Evolutionary conservation across 2,113 vertebrate genomes (phyloP), one percentile per base, ranked within the genome.

Genomic region (Dipodomys merriami): DNA sequence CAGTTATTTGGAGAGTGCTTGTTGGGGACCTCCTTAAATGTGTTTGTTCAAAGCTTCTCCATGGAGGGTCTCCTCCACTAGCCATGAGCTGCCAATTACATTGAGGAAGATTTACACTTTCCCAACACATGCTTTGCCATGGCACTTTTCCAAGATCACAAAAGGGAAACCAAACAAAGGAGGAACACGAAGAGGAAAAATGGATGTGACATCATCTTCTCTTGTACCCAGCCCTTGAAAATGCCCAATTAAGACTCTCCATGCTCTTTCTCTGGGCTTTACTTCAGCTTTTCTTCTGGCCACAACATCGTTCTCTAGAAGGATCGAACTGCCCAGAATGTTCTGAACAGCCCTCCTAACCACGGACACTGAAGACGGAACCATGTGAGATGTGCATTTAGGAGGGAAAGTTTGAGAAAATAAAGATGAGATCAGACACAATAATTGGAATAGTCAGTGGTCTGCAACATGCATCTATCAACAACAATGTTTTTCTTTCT

Each of bases 1-100:
- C 62, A 72, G 44, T 73, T 91, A 74, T 39, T 72, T 88, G 86
- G 80, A 87, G 67, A 96, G 6, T 27, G 20, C 76, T 95, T 33
- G 18, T 73, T 39, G 39, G 83, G 73, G 27, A 83, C n/a, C 62
- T 19, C 29, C 35, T 69, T 35, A 33, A 86, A 91, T 9, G 10
- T 88, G 71, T 78, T 46, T 91, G 53, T 67, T 86, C 82, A 83
- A 57, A 91, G 29, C 18, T 10, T 87, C 15, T 46, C 46, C 67
- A 74, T 87, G 49, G 81, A 90, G 90, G 90, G 78, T 69, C 29
- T 60, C 53, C 69, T 62, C 77, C 8, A 72, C 22, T 16, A 73
- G 29, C 46, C 29, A 27, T 76, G 39, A 49, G 23, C n/a, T 90
- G 39, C 30, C 68, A 46, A 5, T 20, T 35, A 62, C 23, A 27